Evolutionary conservation across 2,797 vertebrate genomes (phyloP).

Genomic region (Poecile montanus): DNA sequence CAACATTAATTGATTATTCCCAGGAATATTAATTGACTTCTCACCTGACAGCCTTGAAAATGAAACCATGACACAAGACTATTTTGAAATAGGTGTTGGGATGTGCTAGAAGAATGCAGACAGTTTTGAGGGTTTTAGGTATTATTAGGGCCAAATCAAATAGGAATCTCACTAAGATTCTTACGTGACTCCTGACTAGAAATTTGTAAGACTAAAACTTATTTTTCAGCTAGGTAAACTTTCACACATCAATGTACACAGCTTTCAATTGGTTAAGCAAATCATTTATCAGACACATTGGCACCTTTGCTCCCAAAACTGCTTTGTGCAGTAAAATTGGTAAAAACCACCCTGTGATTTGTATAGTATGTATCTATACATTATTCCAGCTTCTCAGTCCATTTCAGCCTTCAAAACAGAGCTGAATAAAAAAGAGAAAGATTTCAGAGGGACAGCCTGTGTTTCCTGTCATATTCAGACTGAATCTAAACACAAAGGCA

Average conservation of each 20-base stretch:
- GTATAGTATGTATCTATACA: background rate
- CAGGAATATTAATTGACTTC: background rate
- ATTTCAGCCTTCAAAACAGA: background rate
- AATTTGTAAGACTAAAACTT: background rate
- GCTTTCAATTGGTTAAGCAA: background rate
- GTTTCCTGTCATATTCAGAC: background rate
- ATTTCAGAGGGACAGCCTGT: background rate
- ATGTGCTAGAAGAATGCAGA: background rate
- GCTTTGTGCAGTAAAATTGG: background rate
- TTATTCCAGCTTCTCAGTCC: background rate
- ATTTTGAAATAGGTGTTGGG: background rate
- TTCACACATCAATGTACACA: background rate
- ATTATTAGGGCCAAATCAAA: background rate
- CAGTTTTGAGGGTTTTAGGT: background rate
- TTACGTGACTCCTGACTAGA: background rate
- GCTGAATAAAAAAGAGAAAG: background rate
- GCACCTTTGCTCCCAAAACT: background rate
- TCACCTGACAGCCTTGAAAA: background rate
- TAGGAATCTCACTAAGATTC: background rate
- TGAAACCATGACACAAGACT: background rate
- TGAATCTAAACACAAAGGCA: background rate
- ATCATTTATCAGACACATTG: background rate
- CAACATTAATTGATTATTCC: background rate
- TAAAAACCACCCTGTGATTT: background rate
- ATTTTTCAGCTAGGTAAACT: background rate